A percentile compares a stretch with the other conserved stretches of the same genome.
Evolutionary conservation across 2,113 vertebrate genomes (phyloP).

Genomic region (Oncorhynchus masou): DNA sequence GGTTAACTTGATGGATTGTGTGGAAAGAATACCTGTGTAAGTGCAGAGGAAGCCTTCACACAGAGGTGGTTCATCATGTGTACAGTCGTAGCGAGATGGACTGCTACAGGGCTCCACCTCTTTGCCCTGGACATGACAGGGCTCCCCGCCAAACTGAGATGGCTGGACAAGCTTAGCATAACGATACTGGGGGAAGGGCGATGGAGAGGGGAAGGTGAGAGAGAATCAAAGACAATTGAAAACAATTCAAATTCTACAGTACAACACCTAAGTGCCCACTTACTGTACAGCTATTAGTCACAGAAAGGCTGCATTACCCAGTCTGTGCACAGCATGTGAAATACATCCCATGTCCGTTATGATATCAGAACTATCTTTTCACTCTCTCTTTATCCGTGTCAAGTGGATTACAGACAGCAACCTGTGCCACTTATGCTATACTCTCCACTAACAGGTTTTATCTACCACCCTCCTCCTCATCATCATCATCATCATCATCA

Average conservation of each 20-base stretch:
- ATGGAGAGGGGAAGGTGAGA: neutral
- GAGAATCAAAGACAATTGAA: neutral
- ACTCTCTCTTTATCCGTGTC: slow-evolving; percentile 26
- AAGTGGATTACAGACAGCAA: slow-evolving; percentile 49
- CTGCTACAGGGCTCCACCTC: slow-evolving; percentile 80
- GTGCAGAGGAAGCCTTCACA: slow-evolving; percentile 88
- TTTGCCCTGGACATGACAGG: slow-evolving; percentile 72
- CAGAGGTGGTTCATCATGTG: slow-evolving; percentile 73
- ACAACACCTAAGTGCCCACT: neutral
- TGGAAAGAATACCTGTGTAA: slow-evolving; percentile 75
- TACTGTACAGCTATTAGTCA: neutral
- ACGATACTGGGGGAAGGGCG: slow-evolving; percentile 77
- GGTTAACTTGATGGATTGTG: neutral
- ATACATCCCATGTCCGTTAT: neutral
- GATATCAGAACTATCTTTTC: neutral
- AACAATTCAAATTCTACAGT: neutral
- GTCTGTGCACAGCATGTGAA: neutral
- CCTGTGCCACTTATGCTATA: too few relatives aligned
- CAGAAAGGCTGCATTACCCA: too few relatives aligned
- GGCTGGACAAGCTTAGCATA: slow-evolving; percentile 76
- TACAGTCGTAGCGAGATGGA: slow-evolving; percentile 45
- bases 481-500: neutral
- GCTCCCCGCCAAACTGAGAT: slow-evolving; percentile 84
- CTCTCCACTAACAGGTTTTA: neutral
- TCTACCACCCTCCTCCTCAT: neutral